Base-by-base conservation (phyloP, 2,888 invertebrate species). In the Polydrusus tereticollis region DNA sequence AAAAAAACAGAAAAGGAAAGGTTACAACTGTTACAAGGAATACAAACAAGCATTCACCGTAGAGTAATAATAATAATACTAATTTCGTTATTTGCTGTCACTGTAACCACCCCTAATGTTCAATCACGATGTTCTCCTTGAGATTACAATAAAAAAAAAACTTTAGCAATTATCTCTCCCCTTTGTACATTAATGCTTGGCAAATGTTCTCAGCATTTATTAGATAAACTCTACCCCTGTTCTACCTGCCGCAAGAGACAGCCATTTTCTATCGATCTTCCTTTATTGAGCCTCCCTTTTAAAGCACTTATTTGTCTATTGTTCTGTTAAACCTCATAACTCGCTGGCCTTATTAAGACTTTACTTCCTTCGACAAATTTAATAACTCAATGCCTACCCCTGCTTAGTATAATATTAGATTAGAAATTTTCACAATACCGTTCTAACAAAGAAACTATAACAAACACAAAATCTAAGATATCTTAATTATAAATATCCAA, bases 231-330 rank as follows among this genome's bases (percentile, higher is more conserved):
- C 41, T 59, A 59, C 41, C 59, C 41, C 38, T 41, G 59, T 23
- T 41, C 23, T 59, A 59, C 59, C 59, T 59, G 23, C 41, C 59
- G 41, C 59, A 38, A 52, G 59, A 41, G 38, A 59, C 18, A 41
- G 59, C 59, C 59, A 59, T 41, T 59, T 59, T 59, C 58, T 41
- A 59, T 59, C 59, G 59, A 59, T 59, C 59, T 41, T 23, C 21
- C 59, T 41, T 21, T 58, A 41, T 59, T 38, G 41, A 59, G 23
- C 59, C 41, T 59, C 38, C 59, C 59, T 41, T 38, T 59, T 59
- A 26, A 59, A 59, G 41, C 59, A 59, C 23, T 59, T 59, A 41
- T 59, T 59, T 59, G 59, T 23, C 59, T 59, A 59, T 59, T 59
- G 59, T 59, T 59, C 41, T 23, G 59, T 33, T 59, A 20, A 59